A percentile compares a stretch with the other conserved stretches of the same genome.
phyloP scores from a whole-genome alignment of 2,113 vertebrate species.

The Saguinus midas region DNA sequence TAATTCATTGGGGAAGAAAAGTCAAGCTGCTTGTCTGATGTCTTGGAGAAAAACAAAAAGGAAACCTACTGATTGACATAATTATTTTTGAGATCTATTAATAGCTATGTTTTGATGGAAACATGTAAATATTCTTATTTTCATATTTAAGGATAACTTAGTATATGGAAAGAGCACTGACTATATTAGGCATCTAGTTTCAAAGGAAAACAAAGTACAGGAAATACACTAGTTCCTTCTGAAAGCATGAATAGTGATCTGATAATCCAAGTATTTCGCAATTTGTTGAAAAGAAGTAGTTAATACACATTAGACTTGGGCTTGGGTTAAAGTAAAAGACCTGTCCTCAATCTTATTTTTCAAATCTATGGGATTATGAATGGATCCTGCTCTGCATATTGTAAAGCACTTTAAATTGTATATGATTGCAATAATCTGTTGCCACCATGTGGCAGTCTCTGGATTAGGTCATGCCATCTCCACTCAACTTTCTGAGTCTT shows the following conservation, averaged over 20 bases:
- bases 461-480: background rate
- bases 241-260: background rate
- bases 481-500: background rate
- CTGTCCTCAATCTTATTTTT: background rate
- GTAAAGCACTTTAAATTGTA: background rate
- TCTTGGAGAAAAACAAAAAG: background rate
- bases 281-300: background rate
- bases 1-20: background rate
- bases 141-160: background rate
- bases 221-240: background rate
- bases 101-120: background rate
- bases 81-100: constrained; percentile 29
- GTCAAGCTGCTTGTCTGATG: background rate
- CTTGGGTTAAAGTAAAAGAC: background rate
- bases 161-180: background rate
- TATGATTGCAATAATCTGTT: background rate
- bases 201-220: background rate
- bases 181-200: background rate
- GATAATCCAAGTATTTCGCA: background rate
- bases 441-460: background rate
- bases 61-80: background rate
- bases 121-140: background rate
- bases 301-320: background rate
- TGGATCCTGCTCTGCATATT: background rate
- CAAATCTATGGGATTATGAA: background rate